A percentile compares a stretch with the other conserved stretches of the same genome.
These are phyloP conservation scores for Ptychoptera contaminata DNA, from an alignment of 2,888 invertebrate genomes.

Conservation along the genomic window DNA sequence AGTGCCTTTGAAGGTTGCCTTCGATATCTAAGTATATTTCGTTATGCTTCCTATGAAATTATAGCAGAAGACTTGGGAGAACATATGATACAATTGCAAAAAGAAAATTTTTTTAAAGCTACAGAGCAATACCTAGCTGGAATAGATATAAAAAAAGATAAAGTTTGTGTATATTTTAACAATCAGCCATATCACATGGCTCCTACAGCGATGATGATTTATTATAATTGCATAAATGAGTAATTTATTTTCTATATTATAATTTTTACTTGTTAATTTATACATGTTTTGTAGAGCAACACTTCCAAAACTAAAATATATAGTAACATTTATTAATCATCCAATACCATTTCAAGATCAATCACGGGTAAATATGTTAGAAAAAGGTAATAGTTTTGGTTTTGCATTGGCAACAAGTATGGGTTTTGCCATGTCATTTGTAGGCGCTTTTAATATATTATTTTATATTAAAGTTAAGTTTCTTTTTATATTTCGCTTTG, in stretches of 20 bases:
- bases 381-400: no score
- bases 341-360: constrained; percentile 52
- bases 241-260: constrained; percentile 10
- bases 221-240: constrained; percentile 45
- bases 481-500: background rate
- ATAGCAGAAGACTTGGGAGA: no score
- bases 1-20: no score
- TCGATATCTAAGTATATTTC: no score
- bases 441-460: constrained; percentile 42
- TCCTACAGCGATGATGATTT: constrained; percentile 44
- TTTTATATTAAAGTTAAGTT: constrained; percentile 46
- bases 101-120: no score
- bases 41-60: no score
- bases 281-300: no score
- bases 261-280: background rate
- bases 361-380: background rate
- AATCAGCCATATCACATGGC: constrained; percentile 64
- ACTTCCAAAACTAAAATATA: no score
- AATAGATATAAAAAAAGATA: constrained; percentile 35
- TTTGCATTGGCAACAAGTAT: constrained; percentile 47
- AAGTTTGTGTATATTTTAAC: constrained; percentile 49
- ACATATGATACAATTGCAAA: no score
- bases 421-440: constrained; percentile 55
- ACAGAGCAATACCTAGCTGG: constrained; percentile 40
- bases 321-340: constrained; percentile 40